Base-by-base conservation (phyloP, 1,140 invertebrate genomes). In the Riptortus pedestris region DNA sequence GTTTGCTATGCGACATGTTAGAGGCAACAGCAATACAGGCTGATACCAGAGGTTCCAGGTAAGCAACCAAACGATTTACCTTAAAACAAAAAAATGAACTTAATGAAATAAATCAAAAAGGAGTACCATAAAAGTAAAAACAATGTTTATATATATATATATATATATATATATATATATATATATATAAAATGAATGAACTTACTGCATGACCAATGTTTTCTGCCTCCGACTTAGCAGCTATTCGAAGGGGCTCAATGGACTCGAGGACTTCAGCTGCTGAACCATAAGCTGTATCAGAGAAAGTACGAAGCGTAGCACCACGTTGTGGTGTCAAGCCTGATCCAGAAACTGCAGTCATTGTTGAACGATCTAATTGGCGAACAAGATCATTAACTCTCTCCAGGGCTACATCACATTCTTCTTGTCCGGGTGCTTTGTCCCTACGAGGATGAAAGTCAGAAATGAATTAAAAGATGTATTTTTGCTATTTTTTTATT, bases 401-500 rank as follows among this genome's bases (percentile, higher is more conserved):
- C 20, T 91, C 85, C 60, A 96, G 83, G 0, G 90, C 90, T 1
- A 81, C 79, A 45, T 93, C 89, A 74, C 95, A 96, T 75, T 98
- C 94, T 4, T 86, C 86, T 72, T 96, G 93, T 0, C 96, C 96
- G 0, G 96, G 95, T 0, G 94, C 93, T 72, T 91, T 93, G 70
- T 97, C 93, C 43, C 93, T 87, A 69, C 33, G 71, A 72, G 51
- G 62, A 63, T 63, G 66, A 62, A 28, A 2, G 31, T 38, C 31
- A 38, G 5, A 7, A 14, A 38, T 38, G 5, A 38, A 38, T n/a
- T n/a, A n/a, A n/a, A n/a, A n/a, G n/a, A n/a, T 7, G 31, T 38
- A 14, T 38, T 7, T 14, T 38, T 38, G 14, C 5, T 38, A 7
- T 38, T 7, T 7, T 38, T 38, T 7, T 38, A 38, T 7, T 14